A percentile compares a stretch with the other conserved stretches of the same genome.
These are phyloP conservation scores for Halichoerus grypus DNA, from an alignment of 2,113 vertebrate genomes.

Conservation along the genomic window DNA sequence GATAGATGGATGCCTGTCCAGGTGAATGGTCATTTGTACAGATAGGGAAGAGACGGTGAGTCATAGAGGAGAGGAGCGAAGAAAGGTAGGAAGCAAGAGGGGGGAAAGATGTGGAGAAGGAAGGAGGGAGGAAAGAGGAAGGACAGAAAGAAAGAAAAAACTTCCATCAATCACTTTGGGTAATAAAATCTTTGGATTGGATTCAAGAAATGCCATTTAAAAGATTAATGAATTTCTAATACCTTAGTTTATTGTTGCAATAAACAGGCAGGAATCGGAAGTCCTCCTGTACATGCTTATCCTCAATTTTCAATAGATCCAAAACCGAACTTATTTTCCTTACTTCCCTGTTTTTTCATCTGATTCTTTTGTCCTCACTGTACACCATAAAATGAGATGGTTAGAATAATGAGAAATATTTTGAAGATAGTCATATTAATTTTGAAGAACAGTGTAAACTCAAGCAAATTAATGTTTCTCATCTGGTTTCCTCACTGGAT, in stretches of 20 bases:
- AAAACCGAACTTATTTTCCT: not conserved
- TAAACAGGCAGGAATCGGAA: not conserved
- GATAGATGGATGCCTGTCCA: not conserved
- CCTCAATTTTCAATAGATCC: not conserved
- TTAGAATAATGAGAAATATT: not conserved
- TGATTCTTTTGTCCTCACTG: not conserved
- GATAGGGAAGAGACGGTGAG: not conserved
- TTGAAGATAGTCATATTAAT: not conserved
- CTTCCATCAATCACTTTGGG: not conserved
- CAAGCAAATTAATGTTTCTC: not conserved
- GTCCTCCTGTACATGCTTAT: not conserved
- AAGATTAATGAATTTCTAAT: not conserved
- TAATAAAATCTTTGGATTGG: not conserved
- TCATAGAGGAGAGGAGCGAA: not conserved
- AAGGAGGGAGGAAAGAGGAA: not conserved
- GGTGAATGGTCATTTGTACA: not conserved
- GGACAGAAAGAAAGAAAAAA: not conserved
- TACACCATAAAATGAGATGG: not conserved
- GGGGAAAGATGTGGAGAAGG: accelerated
- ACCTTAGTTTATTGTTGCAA: not conserved
- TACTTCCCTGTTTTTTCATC: not conserved
- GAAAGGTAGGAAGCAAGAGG: not conserved
- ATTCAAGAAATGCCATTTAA: not conserved
- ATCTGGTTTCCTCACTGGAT: not conserved
- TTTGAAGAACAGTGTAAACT: not conserved